Evolutionary conservation across 2,113 vertebrate genomes (phyloP), one percentile per base, ranked within the genome.

Genomic region (Crotalus tigris): DNA sequence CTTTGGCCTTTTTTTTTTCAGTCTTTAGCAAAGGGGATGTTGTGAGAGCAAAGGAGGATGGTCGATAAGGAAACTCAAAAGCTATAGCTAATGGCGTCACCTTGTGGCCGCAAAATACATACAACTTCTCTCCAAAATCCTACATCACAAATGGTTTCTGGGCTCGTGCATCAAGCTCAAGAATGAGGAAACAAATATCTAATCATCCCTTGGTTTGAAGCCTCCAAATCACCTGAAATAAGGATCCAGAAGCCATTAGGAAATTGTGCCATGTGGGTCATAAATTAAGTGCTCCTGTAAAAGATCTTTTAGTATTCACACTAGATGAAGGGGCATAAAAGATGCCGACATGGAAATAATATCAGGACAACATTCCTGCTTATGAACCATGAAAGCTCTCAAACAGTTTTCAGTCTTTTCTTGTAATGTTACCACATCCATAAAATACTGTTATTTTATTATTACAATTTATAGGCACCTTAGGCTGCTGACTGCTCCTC

Each of bases 71-170:
- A 13, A 86, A 26, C 24, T 24, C 6, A 11, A 92, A 92, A 11
- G 91, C 23, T 6, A 93, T 17, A 90, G 93, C n/a, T 55, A 64
- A 90, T 59, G 86, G 96, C 94, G 95, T 97, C 97, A 97, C 93
- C 97, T 96, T 87, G 97, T 96, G 97, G 96, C 46, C 29, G 89
- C 94, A 95, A 95, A 93, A 49, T 93, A 92, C 92, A 87, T 23
- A 92, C 94, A 85, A 11, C 53, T 93, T 94, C 49, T 54, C 21
- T 23, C 10, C 26, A 4, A 5, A 39, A 4, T 11, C 4, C n/a
- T 6, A 75, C 49, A 17, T 10, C 33, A 11, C 59, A 46, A 57
- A 75, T 81, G 2, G 8, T 44, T 46, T 46, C 61, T 39, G 55
- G 39, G 29, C 15, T 13, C 24, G 15, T 21, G 26, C 12, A 15